Conservation (phyloP, 2,797 vertebrate species). For the Lithobates pipiens region DNA sequence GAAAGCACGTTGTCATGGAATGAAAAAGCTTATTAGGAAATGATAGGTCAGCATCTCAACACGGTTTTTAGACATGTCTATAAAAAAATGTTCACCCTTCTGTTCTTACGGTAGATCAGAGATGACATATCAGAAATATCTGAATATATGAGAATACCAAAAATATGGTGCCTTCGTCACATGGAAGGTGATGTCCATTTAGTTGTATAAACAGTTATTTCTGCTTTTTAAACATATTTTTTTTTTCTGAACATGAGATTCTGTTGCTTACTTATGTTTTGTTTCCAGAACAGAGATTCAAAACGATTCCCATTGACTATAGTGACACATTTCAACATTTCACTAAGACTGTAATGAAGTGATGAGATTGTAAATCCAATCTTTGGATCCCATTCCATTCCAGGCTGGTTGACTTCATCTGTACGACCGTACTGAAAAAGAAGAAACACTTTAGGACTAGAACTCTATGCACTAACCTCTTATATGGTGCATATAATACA, state of each 20-base stretch:
- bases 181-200: not conserved
- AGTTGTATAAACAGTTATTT: not conserved
- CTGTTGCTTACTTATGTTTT: constrained; percentile 77
- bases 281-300: constrained; percentile 73
- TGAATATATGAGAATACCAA: no score
- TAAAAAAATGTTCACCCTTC: no score
- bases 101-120: no score
- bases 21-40: no score
- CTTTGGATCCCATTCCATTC: constrained; percentile 81
- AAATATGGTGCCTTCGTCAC: no score
- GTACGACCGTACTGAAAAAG: not conserved
- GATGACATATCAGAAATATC: no score
- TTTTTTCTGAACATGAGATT: not conserved
- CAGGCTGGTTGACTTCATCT: not conserved
- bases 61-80: no score
- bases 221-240: not conserved
- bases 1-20: no score
- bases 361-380: constrained; percentile 82
- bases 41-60: no score
- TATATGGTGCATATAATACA: no score
- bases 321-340: constrained; percentile 73
- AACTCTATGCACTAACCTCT: no score
- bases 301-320: constrained; percentile 64
- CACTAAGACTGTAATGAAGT: constrained; percentile 50
- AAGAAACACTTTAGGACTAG: not conserved